Base-by-base conservation (phyloP, 2,888 invertebrate species). In the Stomorhina lunata region DNA sequence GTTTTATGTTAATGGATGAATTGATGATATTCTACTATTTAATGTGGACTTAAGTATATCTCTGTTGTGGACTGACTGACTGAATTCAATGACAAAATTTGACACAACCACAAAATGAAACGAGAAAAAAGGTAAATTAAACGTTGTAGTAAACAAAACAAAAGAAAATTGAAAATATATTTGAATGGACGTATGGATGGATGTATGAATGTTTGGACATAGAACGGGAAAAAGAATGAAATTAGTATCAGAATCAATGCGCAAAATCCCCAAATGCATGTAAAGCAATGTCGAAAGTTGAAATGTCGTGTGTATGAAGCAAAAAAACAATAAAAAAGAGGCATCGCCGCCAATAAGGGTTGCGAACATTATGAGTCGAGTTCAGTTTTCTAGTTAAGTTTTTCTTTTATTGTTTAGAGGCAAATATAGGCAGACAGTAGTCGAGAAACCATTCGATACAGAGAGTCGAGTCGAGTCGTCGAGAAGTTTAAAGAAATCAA, bases 21-120 rank as follows among this genome's bases (percentile, higher is more conserved):
- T 32, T 37, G 55, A 25, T 43, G 55, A 45, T 25, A 4, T 34
- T 66, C 4, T 15, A 12, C 34, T 10, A 45, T 10, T 27, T 59
- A 17, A 15, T 59, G 20, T n/a, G 40, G 25, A n/a, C n/a, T n/a
- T n/a, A n/a, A n/a, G n/a, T n/a, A n/a, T n/a, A n/a, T n/a, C n/a
- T n/a, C 34, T 71, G 57, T 68, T 69, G 63, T 73, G 69, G 40
- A 69, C 75, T 50, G 40, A 32, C 40, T 40, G 12, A 65, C 63
- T 63, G 48, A 40, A 79, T 76, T 82, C 75, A 79, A 79, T 71
- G 79, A 53, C 69, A 78, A 78, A 43, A 65, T 78, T 59, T 57
- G 57, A 75, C 73, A 65, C 29, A 71, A 65, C 20, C n/a, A 37
- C 48, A 37, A 43, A 37, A 17, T 17, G 2, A 72, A 72, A 72